A percentile compares a stretch with the other conserved stretches of the same genome.
Conservation (phyloP, 2,888 invertebrate species). For the Clostera curtula region DNA sequence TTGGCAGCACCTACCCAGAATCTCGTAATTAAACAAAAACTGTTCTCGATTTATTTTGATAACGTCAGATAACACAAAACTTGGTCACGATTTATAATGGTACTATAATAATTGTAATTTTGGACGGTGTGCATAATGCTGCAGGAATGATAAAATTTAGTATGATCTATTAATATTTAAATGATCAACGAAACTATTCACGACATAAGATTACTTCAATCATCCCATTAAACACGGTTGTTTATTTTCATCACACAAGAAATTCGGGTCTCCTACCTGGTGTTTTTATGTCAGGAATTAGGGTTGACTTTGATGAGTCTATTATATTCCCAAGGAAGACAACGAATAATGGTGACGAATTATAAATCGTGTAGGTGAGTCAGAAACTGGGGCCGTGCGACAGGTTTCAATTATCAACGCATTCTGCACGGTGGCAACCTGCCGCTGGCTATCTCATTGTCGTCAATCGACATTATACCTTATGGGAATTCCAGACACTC, state of each 20-base stretch:
- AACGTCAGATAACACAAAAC: constrained; percentile 36
- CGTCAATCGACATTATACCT: constrained; percentile 30
- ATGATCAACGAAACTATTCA: no score
- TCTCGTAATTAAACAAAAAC: constrained; percentile 47
- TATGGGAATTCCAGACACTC: constrained; percentile 47
- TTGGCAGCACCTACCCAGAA: constrained; percentile 33
- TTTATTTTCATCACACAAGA: no score
- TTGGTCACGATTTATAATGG: constrained; percentile 27
- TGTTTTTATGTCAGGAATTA: no score
- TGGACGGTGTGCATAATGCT: constrained; percentile 10
- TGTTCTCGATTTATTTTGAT: constrained; percentile 48
- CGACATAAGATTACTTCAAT: no score
- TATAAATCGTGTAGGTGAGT: constrained; percentile 33
- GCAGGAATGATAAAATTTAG: no score
- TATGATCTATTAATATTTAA: no score
- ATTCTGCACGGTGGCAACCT: constrained; percentile 54
- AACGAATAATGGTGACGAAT: constrained; percentile 29
- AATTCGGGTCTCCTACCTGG: no score
- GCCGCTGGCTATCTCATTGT: constrained; percentile 32
- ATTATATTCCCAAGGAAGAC: no score
- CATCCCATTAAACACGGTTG: no score
- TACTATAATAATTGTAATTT: constrained; percentile 27
- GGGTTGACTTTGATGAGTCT: no score
- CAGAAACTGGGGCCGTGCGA: constrained; percentile 56
- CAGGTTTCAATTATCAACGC: constrained; percentile 69